Evolutionary conservation across 2,113 vertebrate species (phyloP).

Genomic region (Hirundichthys speculiger): DNA sequence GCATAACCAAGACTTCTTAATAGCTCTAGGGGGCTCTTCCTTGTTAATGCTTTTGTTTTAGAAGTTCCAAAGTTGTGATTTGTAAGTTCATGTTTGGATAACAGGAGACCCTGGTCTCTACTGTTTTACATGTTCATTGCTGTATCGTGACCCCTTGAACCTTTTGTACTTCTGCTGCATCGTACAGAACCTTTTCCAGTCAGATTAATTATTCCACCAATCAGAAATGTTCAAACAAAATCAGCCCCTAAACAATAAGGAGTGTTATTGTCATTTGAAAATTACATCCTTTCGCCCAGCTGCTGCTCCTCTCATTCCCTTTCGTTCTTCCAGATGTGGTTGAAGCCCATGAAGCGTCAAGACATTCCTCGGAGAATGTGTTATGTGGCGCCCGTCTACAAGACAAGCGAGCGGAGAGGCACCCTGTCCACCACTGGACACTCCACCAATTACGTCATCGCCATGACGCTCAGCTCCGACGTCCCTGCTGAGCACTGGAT

Average conservation of each 20-base stretch:
- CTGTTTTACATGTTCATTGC: background rate
- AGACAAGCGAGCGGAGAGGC: conserved; percentile 89
- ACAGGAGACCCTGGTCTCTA: conserved; percentile 20
- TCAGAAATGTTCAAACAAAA: too few relatives aligned
- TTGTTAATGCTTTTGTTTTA: conserved; percentile 38
- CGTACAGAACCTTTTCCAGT: too few relatives aligned
- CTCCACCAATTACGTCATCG: conserved; percentile 90
- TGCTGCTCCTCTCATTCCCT: background rate
- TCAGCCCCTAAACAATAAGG: too few relatives aligned
- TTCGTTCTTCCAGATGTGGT: conserved; percentile 83
- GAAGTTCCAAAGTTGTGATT: conserved; percentile 50
- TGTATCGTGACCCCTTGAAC: conserved; percentile 2
- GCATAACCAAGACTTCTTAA: conserved; percentile 55
- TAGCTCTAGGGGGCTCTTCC: conserved; percentile 20
- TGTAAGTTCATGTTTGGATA: conserved; percentile 36
- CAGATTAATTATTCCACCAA: too few relatives aligned
- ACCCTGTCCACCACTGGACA: conserved; percentile 89
- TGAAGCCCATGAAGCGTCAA: conserved; percentile 83
- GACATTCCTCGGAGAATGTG: conserved; percentile 82
- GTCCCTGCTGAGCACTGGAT: conserved; percentile 86
- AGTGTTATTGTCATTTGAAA: too few relatives aligned
- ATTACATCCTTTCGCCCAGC: background rate
- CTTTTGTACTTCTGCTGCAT: too few relatives aligned
- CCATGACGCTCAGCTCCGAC: conserved; percentile 85
- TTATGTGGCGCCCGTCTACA: conserved; percentile 86